A percentile compares a stretch with the other conserved stretches of the same genome.
phyloP scores from a whole-genome alignment of 2,797 vertebrate species.

The Lagorchestes hirsutus region DNA sequence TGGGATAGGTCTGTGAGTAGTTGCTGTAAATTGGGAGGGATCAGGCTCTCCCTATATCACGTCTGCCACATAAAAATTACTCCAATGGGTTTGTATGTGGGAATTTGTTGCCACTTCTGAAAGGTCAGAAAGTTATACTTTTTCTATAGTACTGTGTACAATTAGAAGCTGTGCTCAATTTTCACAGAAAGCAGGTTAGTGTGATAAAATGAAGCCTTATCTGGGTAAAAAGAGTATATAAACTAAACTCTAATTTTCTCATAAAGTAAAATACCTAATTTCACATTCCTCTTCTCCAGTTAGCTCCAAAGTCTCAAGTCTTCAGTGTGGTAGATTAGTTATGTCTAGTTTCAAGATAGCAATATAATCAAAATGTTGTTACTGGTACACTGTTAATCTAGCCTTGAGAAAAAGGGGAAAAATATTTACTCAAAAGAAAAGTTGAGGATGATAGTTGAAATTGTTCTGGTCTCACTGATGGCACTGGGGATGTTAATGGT shows the following conservation, averaged over 20 bases:
- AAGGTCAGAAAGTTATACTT: not conserved
- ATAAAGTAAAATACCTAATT: slow-evolving; percentile 50
- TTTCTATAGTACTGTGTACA: not conserved
- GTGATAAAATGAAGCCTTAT: not conserved
- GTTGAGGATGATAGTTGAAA: slow-evolving; percentile 52
- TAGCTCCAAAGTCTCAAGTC: slow-evolving; percentile 45
- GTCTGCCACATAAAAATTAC: not conserved
- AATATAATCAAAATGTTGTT: slow-evolving; percentile 54
- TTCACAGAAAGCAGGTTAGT: not conserved
- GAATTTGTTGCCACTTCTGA: not conserved
- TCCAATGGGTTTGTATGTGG: not conserved
- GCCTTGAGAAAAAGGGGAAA: slow-evolving; percentile 37
- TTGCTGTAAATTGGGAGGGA: not conserved
- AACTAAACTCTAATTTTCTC: slow-evolving; percentile 46
- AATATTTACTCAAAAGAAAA: slow-evolving; percentile 47
- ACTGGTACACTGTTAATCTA: slow-evolving; percentile 26
- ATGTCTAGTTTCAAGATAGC: slow-evolving; percentile 60
- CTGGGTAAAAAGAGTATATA: not conserved
- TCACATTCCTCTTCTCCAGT: slow-evolving; percentile 56
- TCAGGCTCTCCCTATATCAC: not conserved
- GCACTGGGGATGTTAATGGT: slow-evolving; percentile 47
- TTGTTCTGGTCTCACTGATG: not conserved
- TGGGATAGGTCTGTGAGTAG: not conserved
- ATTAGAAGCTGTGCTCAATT: not conserved
- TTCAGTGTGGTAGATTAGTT: slow-evolving; percentile 54